Percentiles rank a stretch among this genome's conserved stretches.
phyloP scores from a whole-genome alignment of 2,113 vertebrate genomes.

The Spheniscus mendiculus region DNA sequence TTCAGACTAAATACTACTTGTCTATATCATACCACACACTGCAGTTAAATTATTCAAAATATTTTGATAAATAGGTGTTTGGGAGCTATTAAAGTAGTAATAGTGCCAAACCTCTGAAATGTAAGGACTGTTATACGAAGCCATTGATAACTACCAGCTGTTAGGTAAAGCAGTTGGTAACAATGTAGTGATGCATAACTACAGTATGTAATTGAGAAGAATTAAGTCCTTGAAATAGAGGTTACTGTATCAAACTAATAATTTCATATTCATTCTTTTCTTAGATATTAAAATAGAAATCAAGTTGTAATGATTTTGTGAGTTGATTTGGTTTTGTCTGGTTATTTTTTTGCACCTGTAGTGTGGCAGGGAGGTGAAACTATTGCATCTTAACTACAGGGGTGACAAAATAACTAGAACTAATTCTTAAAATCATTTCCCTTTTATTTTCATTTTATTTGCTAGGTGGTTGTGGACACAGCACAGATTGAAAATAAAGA shows the following conservation, averaged over 20 bases:
- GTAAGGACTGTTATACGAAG: neutral
- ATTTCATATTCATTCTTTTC: neutral
- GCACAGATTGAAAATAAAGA: conserved; percentile 99
- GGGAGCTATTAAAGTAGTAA: neutral
- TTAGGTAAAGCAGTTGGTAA: neutral
- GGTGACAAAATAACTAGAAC: neutral
- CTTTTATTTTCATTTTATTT: conserved; percentile 9
- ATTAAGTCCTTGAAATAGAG: neutral
- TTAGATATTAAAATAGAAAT: neutral
- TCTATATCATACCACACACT: neutral
- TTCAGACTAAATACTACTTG: neutral
- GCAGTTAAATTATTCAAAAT: neutral
- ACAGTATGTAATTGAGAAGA: neutral
- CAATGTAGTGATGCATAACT: neutral
- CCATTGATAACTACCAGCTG: neutral
- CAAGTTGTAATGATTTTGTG: neutral
- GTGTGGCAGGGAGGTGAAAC: neutral
- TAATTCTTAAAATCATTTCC: neutral
- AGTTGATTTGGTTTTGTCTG: neutral
- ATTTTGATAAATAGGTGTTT: neutral
- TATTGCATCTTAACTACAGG: neutral
- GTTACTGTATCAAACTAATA: neutral
- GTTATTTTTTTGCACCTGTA: neutral
- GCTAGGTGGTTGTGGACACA: conserved; percentile 96
- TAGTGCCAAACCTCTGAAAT: neutral